phyloP scores from a whole-genome alignment of 2,797 vertebrate genomes.

The Macrochelys suwanniensis region DNA sequence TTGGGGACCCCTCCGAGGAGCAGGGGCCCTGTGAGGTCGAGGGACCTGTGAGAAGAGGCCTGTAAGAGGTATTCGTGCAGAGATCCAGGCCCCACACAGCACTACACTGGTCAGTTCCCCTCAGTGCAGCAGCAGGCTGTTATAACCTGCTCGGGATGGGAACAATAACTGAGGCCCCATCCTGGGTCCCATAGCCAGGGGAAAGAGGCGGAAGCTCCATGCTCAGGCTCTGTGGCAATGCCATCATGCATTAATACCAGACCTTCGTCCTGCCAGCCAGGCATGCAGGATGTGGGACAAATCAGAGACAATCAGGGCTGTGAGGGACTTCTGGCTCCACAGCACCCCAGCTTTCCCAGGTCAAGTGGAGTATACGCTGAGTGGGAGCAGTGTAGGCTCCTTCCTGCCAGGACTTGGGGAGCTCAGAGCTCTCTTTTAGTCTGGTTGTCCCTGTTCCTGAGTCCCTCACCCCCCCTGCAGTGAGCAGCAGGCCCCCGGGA shows the following conservation, averaged over 20 bases:
- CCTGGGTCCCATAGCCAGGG: background rate
- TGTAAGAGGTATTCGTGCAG: background rate
- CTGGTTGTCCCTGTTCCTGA: background rate
- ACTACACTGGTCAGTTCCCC: background rate
- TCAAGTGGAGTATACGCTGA: background rate
- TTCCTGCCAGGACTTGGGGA: background rate
- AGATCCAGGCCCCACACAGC: background rate
- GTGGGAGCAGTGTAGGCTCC: background rate
- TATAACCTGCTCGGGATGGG: background rate
- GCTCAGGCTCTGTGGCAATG: background rate
- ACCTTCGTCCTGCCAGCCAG: background rate
- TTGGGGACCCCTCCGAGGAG: constrained; percentile 97
- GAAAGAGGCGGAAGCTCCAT: constrained; percentile 16
- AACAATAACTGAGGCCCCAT: background rate
- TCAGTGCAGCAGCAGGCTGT: background rate
- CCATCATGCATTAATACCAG: background rate
- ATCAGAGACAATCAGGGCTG: background rate
- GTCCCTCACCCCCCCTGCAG: background rate
- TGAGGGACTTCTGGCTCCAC: background rate
- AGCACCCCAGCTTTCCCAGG: background rate
- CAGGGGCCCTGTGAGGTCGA: constrained; percentile 87
- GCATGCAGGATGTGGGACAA: background rate
- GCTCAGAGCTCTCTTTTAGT: background rate
- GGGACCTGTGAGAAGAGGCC: constrained; percentile 77
- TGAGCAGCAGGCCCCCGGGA: background rate